A percentile compares a stretch with the other conserved stretches of the same genome.
Conservation (phyloP, 2,888 invertebrate genomes). For the Drosophila conformis region DNA sequence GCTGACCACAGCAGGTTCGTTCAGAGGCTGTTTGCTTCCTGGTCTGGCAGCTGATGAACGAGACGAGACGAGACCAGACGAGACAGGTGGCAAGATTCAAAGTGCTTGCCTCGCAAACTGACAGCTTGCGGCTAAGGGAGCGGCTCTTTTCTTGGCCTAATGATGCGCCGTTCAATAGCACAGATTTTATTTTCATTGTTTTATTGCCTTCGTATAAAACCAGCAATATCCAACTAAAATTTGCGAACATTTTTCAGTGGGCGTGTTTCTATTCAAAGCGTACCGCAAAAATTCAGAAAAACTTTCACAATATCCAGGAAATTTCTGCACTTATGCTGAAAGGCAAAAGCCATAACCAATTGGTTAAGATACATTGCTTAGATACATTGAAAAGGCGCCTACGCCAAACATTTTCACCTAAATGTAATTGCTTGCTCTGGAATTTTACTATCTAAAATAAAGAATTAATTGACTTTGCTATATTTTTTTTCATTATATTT, state of each 20-base stretch:
- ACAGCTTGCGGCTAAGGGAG: conserved; percentile 35
- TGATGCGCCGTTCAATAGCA: conserved; percentile 29
- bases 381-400: conserved; percentile 7
- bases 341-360: conserved; percentile 3
- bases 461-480: not conserved
- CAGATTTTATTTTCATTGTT: conserved; percentile 23
- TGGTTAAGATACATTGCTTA: conserved; percentile 12
- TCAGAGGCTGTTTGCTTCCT: conserved; percentile 38
- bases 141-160: conserved; percentile 18
- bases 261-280: conserved; percentile 42
- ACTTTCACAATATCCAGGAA: conserved; percentile 41
- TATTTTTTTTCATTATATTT: not conserved
- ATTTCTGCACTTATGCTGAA: conserved; percentile 10
- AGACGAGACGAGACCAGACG: conserved; percentile 1
- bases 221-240: conserved; percentile 1
- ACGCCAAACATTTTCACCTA: not conserved
- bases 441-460: not conserved
- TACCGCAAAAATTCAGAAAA: conserved; percentile 6
- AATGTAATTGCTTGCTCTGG: not conserved
- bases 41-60: conserved; percentile 31
- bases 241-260: conserved; percentile 15
- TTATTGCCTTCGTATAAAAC: conserved; percentile 21
- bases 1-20: conserved; percentile 27
- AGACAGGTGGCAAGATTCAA: conserved; percentile 11
- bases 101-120: not conserved